Percentiles rank a stretch among this genome's conserved stretches.
phyloP scores from a whole-genome alignment of 2,888 invertebrate genomes.

The Hirtodrosophila alboralis region DNA sequence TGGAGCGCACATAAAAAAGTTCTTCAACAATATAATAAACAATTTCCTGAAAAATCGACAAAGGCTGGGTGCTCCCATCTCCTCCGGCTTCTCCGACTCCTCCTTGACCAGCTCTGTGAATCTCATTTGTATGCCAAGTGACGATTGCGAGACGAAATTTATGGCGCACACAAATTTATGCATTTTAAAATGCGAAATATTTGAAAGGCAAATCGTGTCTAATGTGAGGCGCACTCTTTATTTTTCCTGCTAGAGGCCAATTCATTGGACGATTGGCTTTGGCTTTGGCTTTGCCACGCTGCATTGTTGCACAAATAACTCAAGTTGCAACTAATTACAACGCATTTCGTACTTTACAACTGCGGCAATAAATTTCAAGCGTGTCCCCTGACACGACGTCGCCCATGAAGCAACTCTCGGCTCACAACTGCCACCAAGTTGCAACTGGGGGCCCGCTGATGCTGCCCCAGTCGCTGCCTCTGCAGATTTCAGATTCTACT shows the following conservation, averaged over 20 bases:
- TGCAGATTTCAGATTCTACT: constrained; percentile 53
- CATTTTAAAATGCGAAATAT: constrained; percentile 71
- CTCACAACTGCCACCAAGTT: constrained; percentile 15
- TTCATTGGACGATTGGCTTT: constrained; percentile 48
- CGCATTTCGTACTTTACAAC: constrained; percentile 78
- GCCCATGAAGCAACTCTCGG: constrained; percentile 43
- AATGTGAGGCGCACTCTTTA: constrained; percentile 55
- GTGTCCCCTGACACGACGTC: constrained; percentile 74
- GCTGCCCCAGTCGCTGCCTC: constrained; percentile 15
- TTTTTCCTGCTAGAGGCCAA: constrained; percentile 9
- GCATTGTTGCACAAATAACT: constrained; percentile 79
- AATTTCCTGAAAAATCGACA: constrained; percentile 74
- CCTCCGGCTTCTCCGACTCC: not conserved
- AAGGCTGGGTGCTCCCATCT: constrained; percentile 19
- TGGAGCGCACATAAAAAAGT: constrained; percentile 64
- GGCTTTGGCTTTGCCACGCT: constrained; percentile 36
- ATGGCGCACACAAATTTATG: constrained; percentile 68
- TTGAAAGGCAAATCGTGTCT: constrained; percentile 66
- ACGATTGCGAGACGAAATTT: constrained; percentile 54
- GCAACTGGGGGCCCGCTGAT: constrained; percentile 33
- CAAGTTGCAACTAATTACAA: constrained; percentile 79
- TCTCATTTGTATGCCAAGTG: constrained; percentile 71
- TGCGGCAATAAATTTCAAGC: constrained; percentile 74
- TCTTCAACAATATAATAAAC: constrained; percentile 73
- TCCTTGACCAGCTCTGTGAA: not conserved